These are phyloP conservation scores for Toxonevra muliebris DNA, from an alignment of 2,888 invertebrate species.

Conservation along the genomic window DNA sequence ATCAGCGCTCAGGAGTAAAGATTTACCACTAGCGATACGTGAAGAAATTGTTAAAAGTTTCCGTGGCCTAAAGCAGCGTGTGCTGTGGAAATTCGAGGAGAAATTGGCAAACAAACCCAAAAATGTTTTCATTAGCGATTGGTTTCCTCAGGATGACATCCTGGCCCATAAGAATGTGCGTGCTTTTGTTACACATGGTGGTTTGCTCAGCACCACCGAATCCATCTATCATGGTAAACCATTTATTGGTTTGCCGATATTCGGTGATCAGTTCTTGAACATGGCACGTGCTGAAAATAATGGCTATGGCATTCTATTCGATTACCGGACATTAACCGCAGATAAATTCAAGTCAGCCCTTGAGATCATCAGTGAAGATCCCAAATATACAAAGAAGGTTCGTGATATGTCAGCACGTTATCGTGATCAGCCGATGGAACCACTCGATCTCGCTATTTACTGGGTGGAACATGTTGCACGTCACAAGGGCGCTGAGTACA, in stretches of 20 bases:
- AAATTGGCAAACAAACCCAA: conserved; percentile 45
- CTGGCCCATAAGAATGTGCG: conserved; percentile 63
- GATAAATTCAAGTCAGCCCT: conserved; percentile 45
- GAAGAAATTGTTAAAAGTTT: conserved; percentile 29
- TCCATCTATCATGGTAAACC: conserved; percentile 63
- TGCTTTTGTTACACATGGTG: conserved; percentile 64
- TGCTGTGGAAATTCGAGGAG: conserved; percentile 60
- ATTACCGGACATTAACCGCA: conserved; percentile 52
- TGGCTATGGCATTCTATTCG: conserved; percentile 59
- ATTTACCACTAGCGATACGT: conserved; percentile 41
- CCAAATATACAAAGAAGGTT: conserved; percentile 40
- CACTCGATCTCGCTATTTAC: conserved; percentile 56
- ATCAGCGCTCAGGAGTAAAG: conserved; percentile 46
- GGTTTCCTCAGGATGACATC: conserved; percentile 62
- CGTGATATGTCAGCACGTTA: conserved; percentile 48
- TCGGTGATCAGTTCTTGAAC: conserved; percentile 65
- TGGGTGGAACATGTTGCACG: conserved; percentile 61
- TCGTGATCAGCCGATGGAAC: conserved; percentile 56
- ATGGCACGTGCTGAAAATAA: conserved; percentile 58
- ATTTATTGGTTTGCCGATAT: conserved; percentile 64
- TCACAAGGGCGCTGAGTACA: conserved; percentile 60
- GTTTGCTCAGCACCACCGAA: conserved; percentile 62
- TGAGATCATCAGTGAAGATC: conserved; percentile 35
- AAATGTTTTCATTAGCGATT: conserved; percentile 52
- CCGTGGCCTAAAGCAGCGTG: conserved; percentile 30